Percentiles rank a stretch among this genome's conserved stretches.
Conservation (phyloP, 2,888 invertebrate species). For the Trypoxylon attenuatum region DNA sequence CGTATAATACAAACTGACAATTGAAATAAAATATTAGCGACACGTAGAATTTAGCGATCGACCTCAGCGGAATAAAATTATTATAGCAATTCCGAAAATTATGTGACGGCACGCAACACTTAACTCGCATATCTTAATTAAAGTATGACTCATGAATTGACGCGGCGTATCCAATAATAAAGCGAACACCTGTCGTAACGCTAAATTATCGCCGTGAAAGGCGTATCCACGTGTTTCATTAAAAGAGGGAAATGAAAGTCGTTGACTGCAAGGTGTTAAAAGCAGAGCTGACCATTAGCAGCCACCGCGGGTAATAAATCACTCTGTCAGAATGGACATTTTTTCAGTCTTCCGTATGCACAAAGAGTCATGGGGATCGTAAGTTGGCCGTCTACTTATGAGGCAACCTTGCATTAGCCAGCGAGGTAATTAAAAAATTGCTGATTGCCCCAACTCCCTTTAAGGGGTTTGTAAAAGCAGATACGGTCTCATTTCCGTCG, state of each 20-base stretch:
- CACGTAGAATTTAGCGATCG: no score
- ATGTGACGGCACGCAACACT: slow-evolving; percentile 7
- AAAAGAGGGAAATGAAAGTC: slow-evolving; percentile 9
- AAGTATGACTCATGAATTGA: slow-evolving; percentile 27
- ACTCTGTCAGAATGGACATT: neutral
- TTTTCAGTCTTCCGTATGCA: neutral
- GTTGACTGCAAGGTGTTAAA: slow-evolving; percentile 10
- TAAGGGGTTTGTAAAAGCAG: no score
- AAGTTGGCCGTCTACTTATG: neutral
- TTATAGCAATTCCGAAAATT: neutral
- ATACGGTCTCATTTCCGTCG: no score
- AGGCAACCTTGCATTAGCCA: neutral
- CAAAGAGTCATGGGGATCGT: neutral
- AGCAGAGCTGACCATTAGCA: slow-evolving; percentile 24
- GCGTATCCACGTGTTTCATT: slow-evolving; percentile 26
- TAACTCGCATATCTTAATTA: slow-evolving; percentile 29
- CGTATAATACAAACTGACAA: no score
- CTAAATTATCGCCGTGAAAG: slow-evolving; percentile 37
- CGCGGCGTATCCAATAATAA: slow-evolving; percentile 25
- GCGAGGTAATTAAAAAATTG: neutral
- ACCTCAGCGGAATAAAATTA: no score
- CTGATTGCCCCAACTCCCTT: neutral
- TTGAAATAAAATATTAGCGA: no score
- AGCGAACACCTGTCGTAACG: slow-evolving; percentile 31
- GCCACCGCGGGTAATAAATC: slow-evolving; percentile 21